These are phyloP conservation scores for Tiliacea citrago DNA, from an alignment of 2,888 invertebrate species.

Conservation along the genomic window DNA sequence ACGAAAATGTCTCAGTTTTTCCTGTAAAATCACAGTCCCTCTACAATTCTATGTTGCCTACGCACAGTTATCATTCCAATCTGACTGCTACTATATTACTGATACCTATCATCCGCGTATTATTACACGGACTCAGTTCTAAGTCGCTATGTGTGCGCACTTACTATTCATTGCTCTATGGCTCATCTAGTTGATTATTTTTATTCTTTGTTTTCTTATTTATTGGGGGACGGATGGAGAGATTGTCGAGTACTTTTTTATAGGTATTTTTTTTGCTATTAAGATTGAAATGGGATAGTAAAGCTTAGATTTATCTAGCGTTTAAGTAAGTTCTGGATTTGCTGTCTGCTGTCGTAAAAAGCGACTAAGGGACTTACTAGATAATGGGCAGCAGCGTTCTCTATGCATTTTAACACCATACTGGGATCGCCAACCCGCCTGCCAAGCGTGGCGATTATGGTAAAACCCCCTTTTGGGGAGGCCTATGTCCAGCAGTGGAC, in stretches of 20 bases:
- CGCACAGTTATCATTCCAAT: conserved; percentile 57
- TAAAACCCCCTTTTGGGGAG: no score
- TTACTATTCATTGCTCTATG: conserved; percentile 58
- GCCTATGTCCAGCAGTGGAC: no score
- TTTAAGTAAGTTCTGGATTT: neutral
- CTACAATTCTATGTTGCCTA: conserved; percentile 46
- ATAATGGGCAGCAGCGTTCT: no score
- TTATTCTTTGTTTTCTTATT: conserved; percentile 63
- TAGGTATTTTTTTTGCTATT: conserved; percentile 1
- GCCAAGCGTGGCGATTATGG: no score
- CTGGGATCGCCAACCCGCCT: no score
- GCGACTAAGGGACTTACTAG: no score
- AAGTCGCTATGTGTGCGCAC: conserved; percentile 36
- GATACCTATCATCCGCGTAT: conserved; percentile 66
- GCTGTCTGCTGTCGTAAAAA: no score
- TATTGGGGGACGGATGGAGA: conserved; percentile 37
- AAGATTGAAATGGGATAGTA: conserved; percentile 3
- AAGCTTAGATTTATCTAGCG: neutral
- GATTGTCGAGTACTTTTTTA: neutral
- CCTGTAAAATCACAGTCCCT: neutral
- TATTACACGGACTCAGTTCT: conserved; percentile 57
- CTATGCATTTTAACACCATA: no score
- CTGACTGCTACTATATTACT: conserved; percentile 63
- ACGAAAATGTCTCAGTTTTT: neutral
- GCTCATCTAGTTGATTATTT: conserved; percentile 65